A percentile compares a stretch with the other conserved stretches of the same genome.
Evolutionary conservation across 1,140 invertebrate genomes (phyloP).

Genomic region (Oncopodura yosiiana): DNA sequence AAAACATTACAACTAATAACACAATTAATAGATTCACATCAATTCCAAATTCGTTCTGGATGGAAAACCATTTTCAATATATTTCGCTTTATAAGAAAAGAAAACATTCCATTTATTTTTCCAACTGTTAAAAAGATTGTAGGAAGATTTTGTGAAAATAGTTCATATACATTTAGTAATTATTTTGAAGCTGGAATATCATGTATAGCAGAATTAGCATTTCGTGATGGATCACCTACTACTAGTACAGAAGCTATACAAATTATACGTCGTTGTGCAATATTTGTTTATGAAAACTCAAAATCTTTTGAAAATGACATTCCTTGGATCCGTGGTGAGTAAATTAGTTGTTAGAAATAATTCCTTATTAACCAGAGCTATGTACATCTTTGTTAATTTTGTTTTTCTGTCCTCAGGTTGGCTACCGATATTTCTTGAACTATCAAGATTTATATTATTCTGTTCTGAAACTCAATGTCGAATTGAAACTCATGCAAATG

Average conservation of each 20-base stretch:
- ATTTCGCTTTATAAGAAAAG: conserved; percentile 93
- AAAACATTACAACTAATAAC: conserved; percentile 98
- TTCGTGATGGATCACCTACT: conserved; percentile 92
- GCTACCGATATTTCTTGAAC: conserved; percentile 96
- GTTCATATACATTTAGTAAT: conserved; percentile 92
- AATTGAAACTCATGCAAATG: conserved; percentile 74
- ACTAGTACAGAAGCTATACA: conserved; percentile 99
- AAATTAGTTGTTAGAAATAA: conserved; percentile 42
- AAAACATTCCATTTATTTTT: conserved; percentile 91
- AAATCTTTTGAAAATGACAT: too few species aligned
- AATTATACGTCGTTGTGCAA: conserved; percentile 87
- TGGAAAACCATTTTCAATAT: conserved; percentile 99
- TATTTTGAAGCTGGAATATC: conserved; percentile 99
- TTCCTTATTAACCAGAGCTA: conserved; percentile 3
- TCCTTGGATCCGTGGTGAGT: too few species aligned
- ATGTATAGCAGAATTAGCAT: conserved; percentile 98
- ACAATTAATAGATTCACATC: conserved; percentile 97
- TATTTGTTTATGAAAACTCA: conserved; percentile 86
- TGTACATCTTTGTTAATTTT: not conserved
- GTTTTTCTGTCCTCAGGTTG: conserved; percentile 56
- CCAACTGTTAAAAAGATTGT: conserved; percentile 92
- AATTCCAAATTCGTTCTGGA: conserved; percentile 92
- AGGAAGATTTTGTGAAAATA: conserved; percentile 79
- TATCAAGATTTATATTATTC: too few species aligned
- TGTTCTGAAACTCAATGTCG: conserved; percentile 94